Conservation (phyloP, 2,888 invertebrate genomes). For the Herminia tarsipennalis region DNA sequence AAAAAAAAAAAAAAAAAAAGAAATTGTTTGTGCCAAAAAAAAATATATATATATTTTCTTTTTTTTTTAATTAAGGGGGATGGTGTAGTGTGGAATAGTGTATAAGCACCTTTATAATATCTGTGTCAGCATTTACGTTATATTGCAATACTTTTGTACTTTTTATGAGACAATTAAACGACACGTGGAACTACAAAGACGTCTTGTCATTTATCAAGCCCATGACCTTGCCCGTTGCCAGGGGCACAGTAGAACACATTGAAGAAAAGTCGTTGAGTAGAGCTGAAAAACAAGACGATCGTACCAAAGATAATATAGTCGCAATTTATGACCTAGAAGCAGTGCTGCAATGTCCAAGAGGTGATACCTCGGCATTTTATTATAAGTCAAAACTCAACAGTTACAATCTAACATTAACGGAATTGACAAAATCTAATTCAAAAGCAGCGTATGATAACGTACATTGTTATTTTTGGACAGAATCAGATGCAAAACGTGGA, state of each 20-base stretch:
- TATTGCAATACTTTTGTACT: too few species aligned
- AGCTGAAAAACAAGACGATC: background rate
- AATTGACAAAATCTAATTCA: background rate
- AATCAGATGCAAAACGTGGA: constrained; percentile 4
- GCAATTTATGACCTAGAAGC: constrained; percentile 34
- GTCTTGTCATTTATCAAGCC: too few species aligned
- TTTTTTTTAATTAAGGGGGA: too few species aligned
- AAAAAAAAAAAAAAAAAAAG: too few species aligned
- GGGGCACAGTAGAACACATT: background rate
- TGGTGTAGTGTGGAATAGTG: too few species aligned
- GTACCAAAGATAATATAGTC: constrained; percentile 16
- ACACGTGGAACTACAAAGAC: too few species aligned
- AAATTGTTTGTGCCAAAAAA: too few species aligned
- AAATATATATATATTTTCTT: too few species aligned
- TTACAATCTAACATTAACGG: background rate
- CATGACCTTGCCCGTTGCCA: too few species aligned
- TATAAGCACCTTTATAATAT: too few species aligned
- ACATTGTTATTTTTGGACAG: constrained; percentile 2
- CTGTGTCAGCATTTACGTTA: too few species aligned
- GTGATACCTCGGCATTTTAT: constrained; percentile 33
- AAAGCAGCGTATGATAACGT: constrained; percentile 1
- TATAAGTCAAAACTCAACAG: constrained; percentile 19
- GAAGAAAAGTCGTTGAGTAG: background rate
- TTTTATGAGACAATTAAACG: too few species aligned
- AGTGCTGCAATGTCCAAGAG: constrained; percentile 31